These are phyloP conservation scores for Cyclura pinguis DNA, from an alignment of 2,797 vertebrate genomes.

Conservation along the genomic window DNA sequence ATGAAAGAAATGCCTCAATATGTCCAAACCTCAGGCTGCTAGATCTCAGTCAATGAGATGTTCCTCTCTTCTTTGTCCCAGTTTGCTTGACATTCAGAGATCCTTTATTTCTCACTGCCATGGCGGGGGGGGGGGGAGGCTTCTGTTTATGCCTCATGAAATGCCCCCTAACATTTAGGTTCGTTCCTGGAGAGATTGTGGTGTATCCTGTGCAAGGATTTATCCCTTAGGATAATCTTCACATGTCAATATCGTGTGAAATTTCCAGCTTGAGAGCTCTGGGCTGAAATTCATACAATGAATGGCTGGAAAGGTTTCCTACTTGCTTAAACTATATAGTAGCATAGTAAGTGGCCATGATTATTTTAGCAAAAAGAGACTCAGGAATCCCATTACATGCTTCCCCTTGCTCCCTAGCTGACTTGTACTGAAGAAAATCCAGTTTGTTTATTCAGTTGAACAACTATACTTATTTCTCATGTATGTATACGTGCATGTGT, in stretches of 20 bases:
- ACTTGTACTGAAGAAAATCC: not conserved
- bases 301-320: not conserved
- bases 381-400: not conserved
- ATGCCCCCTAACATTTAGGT: not conserved
- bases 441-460: not conserved
- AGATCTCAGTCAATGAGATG: not conserved
- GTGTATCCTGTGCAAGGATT: not conserved
- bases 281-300: not conserved
- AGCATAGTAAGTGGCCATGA: not conserved
- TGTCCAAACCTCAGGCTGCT: not conserved
- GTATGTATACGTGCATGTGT: no score
- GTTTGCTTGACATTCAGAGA: not conserved
- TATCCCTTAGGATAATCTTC: not conserved
- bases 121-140: not conserved
- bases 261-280: not conserved
- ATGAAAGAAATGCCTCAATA: not conserved
- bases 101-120: not conserved
- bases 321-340: not conserved
- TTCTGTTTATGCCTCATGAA: not conserved
- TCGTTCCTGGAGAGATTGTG: not conserved
- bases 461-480: not conserved
- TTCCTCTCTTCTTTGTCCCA: no score
- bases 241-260: not conserved
- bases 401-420: not conserved
- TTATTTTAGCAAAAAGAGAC: not conserved